Evolutionary conservation across 1,140 invertebrate genomes (phyloP).

Genomic region (Tetramorium alpestre): DNA sequence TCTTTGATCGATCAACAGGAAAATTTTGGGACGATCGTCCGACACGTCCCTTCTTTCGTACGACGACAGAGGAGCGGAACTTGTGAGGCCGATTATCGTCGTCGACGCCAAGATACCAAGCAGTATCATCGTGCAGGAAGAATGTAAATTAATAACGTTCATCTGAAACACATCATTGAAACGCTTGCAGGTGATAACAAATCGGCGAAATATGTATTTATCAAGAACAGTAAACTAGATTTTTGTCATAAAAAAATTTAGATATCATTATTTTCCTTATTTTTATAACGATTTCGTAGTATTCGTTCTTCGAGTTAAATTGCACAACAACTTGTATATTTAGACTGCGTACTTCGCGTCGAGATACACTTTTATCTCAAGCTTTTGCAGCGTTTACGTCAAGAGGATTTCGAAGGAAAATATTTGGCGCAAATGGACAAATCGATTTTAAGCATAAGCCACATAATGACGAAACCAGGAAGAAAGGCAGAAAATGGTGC

Average conservation of each 20-base stretch:
- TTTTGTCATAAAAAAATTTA: neutral
- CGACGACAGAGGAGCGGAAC: slow-evolving; percentile 61
- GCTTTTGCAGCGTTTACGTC: neutral
- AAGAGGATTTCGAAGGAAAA: neutral
- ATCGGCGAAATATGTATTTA: neutral
- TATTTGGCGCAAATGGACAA: neutral
- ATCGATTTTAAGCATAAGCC: slow-evolving; percentile 4
- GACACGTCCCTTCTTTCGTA: slow-evolving; percentile 67
- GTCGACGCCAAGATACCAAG: slow-evolving; percentile 66
- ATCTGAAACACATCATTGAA: slow-evolving; percentile 62
- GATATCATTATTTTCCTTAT: neutral
- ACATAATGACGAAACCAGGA: neutral
- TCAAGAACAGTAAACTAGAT: neutral
- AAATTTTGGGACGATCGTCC: slow-evolving; percentile 61
- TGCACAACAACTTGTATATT: neutral
- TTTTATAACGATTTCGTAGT: neutral
- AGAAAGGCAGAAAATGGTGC: neutral
- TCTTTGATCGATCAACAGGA: slow-evolving; percentile 68
- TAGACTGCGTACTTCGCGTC: neutral
- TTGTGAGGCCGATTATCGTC: slow-evolving; percentile 66
- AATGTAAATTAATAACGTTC: slow-evolving; percentile 22
- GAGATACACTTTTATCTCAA: neutral
- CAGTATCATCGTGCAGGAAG: slow-evolving; percentile 68
- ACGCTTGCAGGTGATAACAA: neutral
- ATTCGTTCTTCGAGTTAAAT: neutral